Conservation (phyloP, 2,797 vertebrate species). For the Fistularia tabacaria region DNA sequence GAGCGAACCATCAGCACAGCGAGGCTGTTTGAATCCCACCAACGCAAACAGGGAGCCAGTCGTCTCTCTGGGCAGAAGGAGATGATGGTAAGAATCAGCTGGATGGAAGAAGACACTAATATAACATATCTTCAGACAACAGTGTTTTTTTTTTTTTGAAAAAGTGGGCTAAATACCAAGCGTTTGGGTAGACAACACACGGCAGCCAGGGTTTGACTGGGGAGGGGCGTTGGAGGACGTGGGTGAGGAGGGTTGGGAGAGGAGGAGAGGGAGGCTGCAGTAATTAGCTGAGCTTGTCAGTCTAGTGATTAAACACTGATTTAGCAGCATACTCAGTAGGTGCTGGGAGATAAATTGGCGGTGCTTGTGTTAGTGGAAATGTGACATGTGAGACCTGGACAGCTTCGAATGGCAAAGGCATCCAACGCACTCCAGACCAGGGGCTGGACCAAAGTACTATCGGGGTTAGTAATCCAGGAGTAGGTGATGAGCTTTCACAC, state of each 20-base stretch:
- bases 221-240: slow-evolving; percentile 33
- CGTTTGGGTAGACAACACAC: slow-evolving; percentile 29
- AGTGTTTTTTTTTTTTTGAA: slow-evolving; percentile 33
- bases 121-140: slow-evolving; percentile 37
- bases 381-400: slow-evolving; percentile 48
- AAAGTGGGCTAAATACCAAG: slow-evolving; percentile 35
- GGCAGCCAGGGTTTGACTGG: slow-evolving; percentile 26
- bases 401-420: slow-evolving; percentile 13
- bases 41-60: slow-evolving; percentile 36
- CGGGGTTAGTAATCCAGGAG: no score
- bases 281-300: slow-evolving; percentile 66
- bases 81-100: slow-evolving; percentile 58
- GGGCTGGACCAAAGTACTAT: no score
- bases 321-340: slow-evolving; percentile 53
- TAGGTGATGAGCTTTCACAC: no score
- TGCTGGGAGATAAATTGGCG: slow-evolving; percentile 48
- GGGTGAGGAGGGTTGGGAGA: slow-evolving; percentile 31
- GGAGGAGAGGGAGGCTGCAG: slow-evolving; percentile 11
- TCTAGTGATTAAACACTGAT: slow-evolving; percentile 70
- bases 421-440: no score
- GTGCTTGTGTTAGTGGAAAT: slow-evolving; percentile 28
- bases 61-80: slow-evolving; percentile 21
- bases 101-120: slow-evolving; percentile 31
- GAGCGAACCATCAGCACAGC: slow-evolving; percentile 7
- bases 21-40: slow-evolving; percentile 16